phyloP scores from a whole-genome alignment of 2,888 invertebrate genomes.

The Leptinotarsa peninsularis region DNA sequence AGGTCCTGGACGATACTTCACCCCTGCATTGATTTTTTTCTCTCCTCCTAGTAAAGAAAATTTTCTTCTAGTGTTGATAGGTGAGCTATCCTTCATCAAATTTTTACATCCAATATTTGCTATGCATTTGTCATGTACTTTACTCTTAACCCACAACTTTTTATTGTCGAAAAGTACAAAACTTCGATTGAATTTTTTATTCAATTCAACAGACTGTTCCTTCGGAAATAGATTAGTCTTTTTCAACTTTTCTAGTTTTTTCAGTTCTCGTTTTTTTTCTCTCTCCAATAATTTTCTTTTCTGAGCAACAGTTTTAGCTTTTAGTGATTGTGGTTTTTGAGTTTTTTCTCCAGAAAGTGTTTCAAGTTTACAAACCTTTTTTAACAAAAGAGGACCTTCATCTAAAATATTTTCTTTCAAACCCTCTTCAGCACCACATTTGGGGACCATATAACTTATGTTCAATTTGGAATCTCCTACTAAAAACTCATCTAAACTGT shows the following conservation, averaged over 20 bases:
- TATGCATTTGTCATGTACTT: constrained; percentile 39
- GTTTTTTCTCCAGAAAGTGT: constrained; percentile 32
- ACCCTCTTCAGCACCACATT: constrained; percentile 59
- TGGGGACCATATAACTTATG: constrained; percentile 64
- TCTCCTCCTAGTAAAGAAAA: constrained; percentile 62
- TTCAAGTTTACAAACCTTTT: constrained; percentile 34
- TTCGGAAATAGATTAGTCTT: neutral
- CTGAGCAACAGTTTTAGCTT: constrained; percentile 70
- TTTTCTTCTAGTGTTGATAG: constrained; percentile 49
- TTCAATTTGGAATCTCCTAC: constrained; percentile 66
- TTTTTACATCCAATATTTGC: constrained; percentile 57
- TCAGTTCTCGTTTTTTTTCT: constrained; percentile 39
- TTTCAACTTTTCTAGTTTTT: constrained; percentile 36
- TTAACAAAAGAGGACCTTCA: constrained; percentile 34
- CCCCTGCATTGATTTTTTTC: constrained; percentile 55
- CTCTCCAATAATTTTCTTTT: constrained; percentile 66
- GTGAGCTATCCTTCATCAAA: constrained; percentile 59
- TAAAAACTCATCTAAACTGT: constrained; percentile 68
- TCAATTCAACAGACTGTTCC: constrained; percentile 14
- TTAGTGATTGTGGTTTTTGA: constrained; percentile 48
- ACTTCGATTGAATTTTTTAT: constrained; percentile 36
- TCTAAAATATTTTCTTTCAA: constrained; percentile 43
- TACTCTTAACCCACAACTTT: constrained; percentile 51
- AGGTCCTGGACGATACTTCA: constrained; percentile 72
- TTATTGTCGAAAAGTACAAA: constrained; percentile 51